phyloP scores from a whole-genome alignment of 2,113 vertebrate species.

The Gnathonemus longibarbis region DNA sequence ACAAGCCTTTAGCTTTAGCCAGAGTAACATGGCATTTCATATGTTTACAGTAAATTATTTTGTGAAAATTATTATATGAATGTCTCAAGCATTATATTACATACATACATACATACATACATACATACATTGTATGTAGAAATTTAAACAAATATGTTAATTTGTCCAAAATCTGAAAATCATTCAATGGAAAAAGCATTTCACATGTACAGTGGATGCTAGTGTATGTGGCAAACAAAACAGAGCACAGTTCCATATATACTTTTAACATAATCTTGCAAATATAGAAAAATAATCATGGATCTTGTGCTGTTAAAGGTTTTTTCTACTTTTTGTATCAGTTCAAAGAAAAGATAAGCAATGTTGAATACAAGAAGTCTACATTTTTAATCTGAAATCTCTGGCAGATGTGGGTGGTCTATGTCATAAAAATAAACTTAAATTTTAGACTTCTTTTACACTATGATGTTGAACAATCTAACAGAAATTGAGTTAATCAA shows the following conservation, averaged over 20 bases:
- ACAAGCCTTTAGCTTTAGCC: not conserved
- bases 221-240: not conserved
- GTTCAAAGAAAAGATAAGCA: not conserved
- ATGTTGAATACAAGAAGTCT: not conserved
- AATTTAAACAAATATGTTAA: not conserved
- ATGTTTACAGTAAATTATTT: not conserved
- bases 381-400: not conserved
- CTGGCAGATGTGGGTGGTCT: not conserved
- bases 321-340: not conserved
- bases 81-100: not conserved
- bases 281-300: not conserved
- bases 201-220: not conserved
- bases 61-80: not conserved
- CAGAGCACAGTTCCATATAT: not conserved
- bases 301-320: not conserved
- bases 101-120: not conserved
- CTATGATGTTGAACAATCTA: not conserved
- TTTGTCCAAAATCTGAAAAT: not conserved
- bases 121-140: not conserved
- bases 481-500: conserved; percentile 12
- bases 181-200: not conserved
- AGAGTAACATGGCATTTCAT: not conserved
- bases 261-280: not conserved
- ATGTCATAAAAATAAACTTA: not conserved
- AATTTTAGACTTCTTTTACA: not conserved